Conservation (phyloP, 2,113 vertebrate genomes). For the Osmerus mordax region DNA sequence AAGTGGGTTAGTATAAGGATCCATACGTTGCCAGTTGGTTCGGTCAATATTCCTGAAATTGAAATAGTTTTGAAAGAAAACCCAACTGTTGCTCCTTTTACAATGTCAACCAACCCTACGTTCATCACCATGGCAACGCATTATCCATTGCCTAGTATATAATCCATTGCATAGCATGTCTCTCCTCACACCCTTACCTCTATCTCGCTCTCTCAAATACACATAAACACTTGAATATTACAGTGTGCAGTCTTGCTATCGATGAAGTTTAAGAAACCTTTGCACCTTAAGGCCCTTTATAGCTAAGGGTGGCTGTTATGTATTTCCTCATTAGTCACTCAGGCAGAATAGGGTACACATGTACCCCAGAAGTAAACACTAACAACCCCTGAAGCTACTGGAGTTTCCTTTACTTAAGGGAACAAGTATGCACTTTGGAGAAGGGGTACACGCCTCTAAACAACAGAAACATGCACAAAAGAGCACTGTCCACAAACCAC, state of each 20-base stretch:
- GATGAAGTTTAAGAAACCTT: slow-evolving; percentile 58
- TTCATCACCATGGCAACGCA: not conserved
- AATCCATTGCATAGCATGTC: not conserved
- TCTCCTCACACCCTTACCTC: not conserved
- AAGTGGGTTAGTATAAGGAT: not conserved
- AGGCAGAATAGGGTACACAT: slow-evolving; percentile 44
- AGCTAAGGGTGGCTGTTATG: slow-evolving; percentile 53
- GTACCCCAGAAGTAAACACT: slow-evolving; percentile 20
- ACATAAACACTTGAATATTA: slow-evolving; percentile 40
- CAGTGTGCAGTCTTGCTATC: slow-evolving; percentile 28
- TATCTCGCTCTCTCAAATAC: slow-evolving; percentile 9
- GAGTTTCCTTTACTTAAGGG: not conserved
- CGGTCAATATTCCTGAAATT: not conserved
- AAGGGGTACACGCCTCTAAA: not conserved
- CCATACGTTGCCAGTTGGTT: not conserved
- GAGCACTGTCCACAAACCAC: too few relatives aligned
- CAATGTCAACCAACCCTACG: too few relatives aligned
- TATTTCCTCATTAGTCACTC: slow-evolving; percentile 55
- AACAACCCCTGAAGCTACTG: not conserved
- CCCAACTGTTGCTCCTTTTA: too few relatives aligned
- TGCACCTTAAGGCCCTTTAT: slow-evolving; percentile 64
- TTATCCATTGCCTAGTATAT: not conserved
- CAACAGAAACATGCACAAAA: not conserved
- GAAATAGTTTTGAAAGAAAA: not conserved
- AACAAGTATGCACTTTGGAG: not conserved